Percentiles rank a stretch among this genome's conserved stretches.
phyloP scores from a whole-genome alignment of 1,140 invertebrate species.

The Pogonomyrmex californicus region DNA sequence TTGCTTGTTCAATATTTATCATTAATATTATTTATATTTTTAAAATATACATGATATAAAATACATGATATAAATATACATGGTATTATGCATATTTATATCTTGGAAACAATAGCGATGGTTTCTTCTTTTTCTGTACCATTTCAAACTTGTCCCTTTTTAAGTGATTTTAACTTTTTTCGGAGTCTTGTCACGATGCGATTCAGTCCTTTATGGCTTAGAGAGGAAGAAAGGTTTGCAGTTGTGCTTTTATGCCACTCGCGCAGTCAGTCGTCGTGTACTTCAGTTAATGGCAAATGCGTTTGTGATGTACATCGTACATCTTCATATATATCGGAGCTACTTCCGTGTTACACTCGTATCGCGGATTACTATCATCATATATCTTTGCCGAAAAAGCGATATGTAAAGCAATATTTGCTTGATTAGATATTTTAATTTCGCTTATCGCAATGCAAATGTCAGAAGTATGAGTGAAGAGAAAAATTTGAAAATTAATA shows the following conservation, averaged over 20 bases:
- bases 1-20: background rate
- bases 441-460: background rate
- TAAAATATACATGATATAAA: background rate
- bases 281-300: slow-evolving; percentile 63
- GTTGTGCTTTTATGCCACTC: slow-evolving; percentile 49
- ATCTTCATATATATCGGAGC: slow-evolving; percentile 41
- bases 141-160: background rate
- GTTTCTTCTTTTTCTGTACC: background rate
- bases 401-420: background rate
- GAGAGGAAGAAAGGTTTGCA: slow-evolving; percentile 35
- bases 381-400: slow-evolving; percentile 18
- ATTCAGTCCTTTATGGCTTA: slow-evolving; percentile 34
- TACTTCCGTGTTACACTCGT: slow-evolving; percentile 31
- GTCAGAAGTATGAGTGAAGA: background rate
- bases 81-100: background rate
- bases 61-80: background rate
- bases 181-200: slow-evolving; percentile 4
- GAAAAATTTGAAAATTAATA: background rate
- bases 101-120: background rate
- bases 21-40: background rate
- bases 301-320: slow-evolving; percentile 44
- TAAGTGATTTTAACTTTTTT: slow-evolving; percentile 36
- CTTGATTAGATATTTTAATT: background rate
- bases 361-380: background rate
- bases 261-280: slow-evolving; percentile 44